Evolutionary conservation across 23 tunicate species (phyloP).

Genomic region (Styela clava): DNA sequence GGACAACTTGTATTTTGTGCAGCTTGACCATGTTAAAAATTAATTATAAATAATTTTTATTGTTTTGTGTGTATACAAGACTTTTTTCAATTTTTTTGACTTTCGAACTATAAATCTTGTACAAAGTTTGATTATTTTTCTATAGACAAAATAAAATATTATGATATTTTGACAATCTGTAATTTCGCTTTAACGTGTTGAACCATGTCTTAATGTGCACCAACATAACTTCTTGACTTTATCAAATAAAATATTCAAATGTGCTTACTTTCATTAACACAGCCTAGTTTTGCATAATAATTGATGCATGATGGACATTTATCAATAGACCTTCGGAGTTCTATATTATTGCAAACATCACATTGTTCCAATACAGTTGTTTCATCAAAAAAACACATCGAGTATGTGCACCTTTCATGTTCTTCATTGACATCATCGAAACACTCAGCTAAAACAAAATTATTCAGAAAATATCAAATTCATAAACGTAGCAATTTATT

Average conservation of each 20-base stretch:
- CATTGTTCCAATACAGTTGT: not conserved
- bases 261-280: not conserved
- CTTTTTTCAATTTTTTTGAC: too few species aligned
- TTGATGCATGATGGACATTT: conserved; percentile 2
- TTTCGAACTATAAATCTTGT: too few species aligned
- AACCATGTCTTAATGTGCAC: too few species aligned
- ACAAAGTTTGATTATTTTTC: too few species aligned
- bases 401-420: not conserved
- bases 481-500: too few species aligned
- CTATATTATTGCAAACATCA: not conserved
- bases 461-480: too few species aligned
- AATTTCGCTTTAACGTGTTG: too few species aligned
- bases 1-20: not conserved
- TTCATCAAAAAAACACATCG: not conserved
- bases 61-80: too few species aligned
- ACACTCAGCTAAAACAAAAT: not conserved
- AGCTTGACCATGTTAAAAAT: too few species aligned
- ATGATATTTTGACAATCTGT: too few species aligned
- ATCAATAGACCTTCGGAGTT: not conserved
- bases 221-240: not conserved
- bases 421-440: conserved; percentile 2
- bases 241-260: not conserved
- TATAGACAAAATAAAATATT: too few species aligned
- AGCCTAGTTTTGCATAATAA: not conserved
- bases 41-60: too few species aligned